Evolutionary conservation across 1,140 invertebrate species (phyloP).

Genomic region (Potamilus streckersoni): DNA sequence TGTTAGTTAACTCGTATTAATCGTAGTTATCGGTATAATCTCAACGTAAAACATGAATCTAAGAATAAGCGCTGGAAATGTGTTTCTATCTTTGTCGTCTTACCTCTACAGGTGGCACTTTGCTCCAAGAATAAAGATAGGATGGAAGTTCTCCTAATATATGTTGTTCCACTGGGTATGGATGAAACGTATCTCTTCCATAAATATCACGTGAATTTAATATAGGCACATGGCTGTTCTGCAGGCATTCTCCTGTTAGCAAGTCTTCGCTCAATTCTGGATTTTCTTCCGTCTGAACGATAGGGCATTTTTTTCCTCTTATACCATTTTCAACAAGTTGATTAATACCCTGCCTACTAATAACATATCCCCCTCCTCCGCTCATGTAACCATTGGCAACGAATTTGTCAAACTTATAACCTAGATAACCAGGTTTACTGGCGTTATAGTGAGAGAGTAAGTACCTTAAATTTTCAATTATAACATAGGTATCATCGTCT

Average conservation of each 20-base stretch:
- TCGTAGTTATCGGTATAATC: too few relatives aligned
- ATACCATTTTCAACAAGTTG: constrained; percentile 64
- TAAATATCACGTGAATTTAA: constrained; percentile 86
- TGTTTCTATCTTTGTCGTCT: neutral
- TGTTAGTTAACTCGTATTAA: too few relatives aligned
- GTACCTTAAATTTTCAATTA: constrained; percentile 65
- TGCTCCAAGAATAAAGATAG: constrained; percentile 9
- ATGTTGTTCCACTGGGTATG: constrained; percentile 4
- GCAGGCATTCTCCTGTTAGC: constrained; percentile 92
- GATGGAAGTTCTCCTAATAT: constrained; percentile 6
- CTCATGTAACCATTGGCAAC: constrained; percentile 46
- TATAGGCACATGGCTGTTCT: constrained; percentile 84
- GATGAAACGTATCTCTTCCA: constrained; percentile 82
- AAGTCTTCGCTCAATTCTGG: constrained; percentile 81
- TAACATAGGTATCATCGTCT: constrained; percentile 80
- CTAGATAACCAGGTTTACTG: constrained; percentile 52
- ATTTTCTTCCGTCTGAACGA: constrained; percentile 73
- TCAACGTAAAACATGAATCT: too few relatives aligned
- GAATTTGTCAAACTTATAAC: constrained; percentile 54
- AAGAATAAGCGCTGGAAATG: too few relatives aligned
- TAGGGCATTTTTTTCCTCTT: constrained; percentile 66
- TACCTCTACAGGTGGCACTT: constrained; percentile 3
- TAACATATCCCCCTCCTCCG: constrained; percentile 78
- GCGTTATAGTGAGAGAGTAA: constrained; percentile 26
- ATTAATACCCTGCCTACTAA: constrained; percentile 72